Evolutionary conservation across 2,113 vertebrate species (phyloP), one percentile per base, ranked within the genome.

Genomic region (Alosa alosa): DNA sequence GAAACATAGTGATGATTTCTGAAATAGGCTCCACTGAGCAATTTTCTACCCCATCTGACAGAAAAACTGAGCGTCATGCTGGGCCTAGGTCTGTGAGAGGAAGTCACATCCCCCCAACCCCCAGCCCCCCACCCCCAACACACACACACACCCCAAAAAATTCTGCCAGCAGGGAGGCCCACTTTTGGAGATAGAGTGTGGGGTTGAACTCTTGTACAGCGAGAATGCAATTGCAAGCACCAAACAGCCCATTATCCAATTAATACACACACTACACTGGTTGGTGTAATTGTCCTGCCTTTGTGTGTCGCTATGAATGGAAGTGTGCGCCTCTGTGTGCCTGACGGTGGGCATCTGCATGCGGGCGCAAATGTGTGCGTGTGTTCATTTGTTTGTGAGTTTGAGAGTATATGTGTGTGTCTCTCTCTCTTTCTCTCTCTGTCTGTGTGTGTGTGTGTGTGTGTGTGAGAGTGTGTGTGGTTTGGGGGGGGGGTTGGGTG

Each of bases 171-270:
- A 31, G 82, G 64, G 55, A 89, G 83, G 83, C 50, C 10, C 85
- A 88, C 57, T 87, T 88, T 90, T 86, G 86, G 84, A 84, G 86
- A 89, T 83, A 83, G 82, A 87, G 84, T 87, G 87, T 75, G 50
- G 91, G 22, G 86, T 88, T 88, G 88, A 87, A 88, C 90, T 86
- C 86, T 72, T 88, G 90, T 84, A 88, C 85, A 88, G 84, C 22
- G 83, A 89, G 86, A 87, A 88, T 83, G 82, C 90, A 90, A 88
- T 90, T 87, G 90, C 57, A 55, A 86, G 83, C 64, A 89, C 88
- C 88, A 92, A 88, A 90, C 90, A 91, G 88, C 84, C 88, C 89
- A 91, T 91, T 91, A 91, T 90, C 90, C 91, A 90, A 91, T 91
- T 91, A 91, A 91, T 90, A 91, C 49, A 88, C 89, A 89, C 87